These are phyloP conservation scores for Sandelia bainsii DNA, from an alignment of 2,797 vertebrate genomes.

Conservation along the genomic window DNA sequence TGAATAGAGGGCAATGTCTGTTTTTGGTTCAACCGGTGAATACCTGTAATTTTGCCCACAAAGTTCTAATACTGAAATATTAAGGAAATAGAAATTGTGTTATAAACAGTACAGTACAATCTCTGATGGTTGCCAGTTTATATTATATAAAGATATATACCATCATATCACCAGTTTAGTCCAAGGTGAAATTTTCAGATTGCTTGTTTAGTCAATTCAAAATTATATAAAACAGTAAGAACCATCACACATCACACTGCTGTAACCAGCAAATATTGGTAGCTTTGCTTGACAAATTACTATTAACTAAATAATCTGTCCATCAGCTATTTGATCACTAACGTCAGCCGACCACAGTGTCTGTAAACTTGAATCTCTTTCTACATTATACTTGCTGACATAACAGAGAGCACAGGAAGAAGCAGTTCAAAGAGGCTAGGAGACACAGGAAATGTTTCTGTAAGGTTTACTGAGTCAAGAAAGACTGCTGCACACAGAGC, in stretches of 20 bases:
- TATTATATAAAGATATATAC: background rate
- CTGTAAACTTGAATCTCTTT: background rate
- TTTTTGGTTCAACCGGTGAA: conserved; percentile 1
- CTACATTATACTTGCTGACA: conserved; percentile 1
- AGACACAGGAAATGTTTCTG: conserved; percentile 79
- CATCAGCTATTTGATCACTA: background rate
- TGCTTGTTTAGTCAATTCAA: conserved; percentile 5
- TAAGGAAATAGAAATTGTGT: no score
- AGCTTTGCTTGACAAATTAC: conserved; percentile 13
- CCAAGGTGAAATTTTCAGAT: no score
- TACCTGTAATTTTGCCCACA: background rate
- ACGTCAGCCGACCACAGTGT: background rate
- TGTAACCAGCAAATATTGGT: conserved; percentile 4
- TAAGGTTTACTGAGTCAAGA: conserved; percentile 87
- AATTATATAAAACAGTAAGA: conserved; percentile 15
- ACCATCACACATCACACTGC: background rate
- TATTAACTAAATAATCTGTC: background rate
- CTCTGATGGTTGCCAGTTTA: background rate
- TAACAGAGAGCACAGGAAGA: conserved; percentile 10
- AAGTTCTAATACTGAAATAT: background rate
- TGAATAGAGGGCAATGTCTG: background rate
- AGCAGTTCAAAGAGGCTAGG: conserved; percentile 53
- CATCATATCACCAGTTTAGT: background rate
- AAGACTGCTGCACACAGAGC: conserved; percentile 87
- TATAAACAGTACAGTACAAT: background rate